These are phyloP conservation scores for Serinus canaria DNA, from an alignment of 2,113 vertebrate species.

Conservation along the genomic window DNA sequence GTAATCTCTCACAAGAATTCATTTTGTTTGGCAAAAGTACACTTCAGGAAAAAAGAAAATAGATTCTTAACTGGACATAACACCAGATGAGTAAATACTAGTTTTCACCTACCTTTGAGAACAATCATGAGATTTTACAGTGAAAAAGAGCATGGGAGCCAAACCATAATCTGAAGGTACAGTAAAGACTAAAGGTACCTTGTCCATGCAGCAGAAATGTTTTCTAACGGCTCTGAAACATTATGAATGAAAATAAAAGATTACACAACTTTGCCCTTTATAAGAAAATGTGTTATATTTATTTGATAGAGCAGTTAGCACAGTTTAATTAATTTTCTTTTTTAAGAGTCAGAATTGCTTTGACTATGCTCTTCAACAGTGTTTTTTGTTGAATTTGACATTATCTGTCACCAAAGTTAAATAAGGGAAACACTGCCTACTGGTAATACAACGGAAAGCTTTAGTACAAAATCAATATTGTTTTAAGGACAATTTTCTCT, in stretches of 20 bases:
- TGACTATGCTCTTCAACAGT: not conserved
- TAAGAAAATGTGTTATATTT: not conserved
- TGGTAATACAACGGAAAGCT: conserved; percentile 58
- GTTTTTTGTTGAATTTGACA: conserved; percentile 3
- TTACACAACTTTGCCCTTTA: not conserved
- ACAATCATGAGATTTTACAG: not conserved
- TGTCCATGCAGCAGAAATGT: not conserved
- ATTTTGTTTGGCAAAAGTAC: not conserved
- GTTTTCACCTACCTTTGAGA: not conserved
- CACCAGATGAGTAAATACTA: not conserved
- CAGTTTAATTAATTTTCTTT: conserved; percentile 11
- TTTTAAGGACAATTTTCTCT: conserved; percentile 72
- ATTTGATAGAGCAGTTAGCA: conserved; percentile 1
- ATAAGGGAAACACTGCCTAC: conserved; percentile 16
- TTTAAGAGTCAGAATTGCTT: not conserved
- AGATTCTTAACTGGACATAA: not conserved
- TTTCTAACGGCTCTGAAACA: not conserved
- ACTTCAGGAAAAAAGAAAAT: not conserved
- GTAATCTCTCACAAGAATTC: not conserved
- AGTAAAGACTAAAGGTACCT: not conserved
- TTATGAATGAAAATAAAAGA: not conserved
- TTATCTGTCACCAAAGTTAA: conserved; percentile 51
- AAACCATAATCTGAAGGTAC: not conserved
- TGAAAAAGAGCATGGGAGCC: not conserved
- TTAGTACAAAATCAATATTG: conserved; percentile 74